Evolutionary conservation across 2,888 invertebrate genomes (phyloP).

Genomic region (Corythucha ciliata): DNA sequence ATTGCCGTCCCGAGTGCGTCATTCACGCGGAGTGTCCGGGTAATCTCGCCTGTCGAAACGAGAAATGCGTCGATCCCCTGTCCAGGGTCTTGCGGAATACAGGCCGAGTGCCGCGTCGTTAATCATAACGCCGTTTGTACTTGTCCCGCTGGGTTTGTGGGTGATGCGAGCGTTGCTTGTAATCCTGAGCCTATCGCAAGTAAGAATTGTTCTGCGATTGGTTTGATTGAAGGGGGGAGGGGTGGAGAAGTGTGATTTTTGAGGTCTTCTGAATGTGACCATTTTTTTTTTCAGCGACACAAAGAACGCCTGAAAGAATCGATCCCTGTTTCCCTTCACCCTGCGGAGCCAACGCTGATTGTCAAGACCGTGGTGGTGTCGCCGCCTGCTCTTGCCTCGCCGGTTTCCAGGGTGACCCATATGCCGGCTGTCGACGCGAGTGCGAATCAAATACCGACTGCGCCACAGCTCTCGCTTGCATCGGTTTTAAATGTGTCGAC

Average conservation of each 20-base stretch:
- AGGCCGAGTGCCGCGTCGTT: constrained; percentile 72
- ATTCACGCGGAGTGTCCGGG: constrained; percentile 72
- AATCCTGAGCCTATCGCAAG: constrained; percentile 40
- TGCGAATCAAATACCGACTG: constrained; percentile 74
- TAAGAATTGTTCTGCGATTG: too few relatives aligned
- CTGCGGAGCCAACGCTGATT: constrained; percentile 77
- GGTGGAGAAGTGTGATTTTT: not conserved
- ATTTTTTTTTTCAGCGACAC: constrained; percentile 46
- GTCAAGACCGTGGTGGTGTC: constrained; percentile 69
- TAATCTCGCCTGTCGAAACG: constrained; percentile 69
- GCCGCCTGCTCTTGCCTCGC: constrained; percentile 75
- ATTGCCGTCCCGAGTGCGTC: constrained; percentile 75
- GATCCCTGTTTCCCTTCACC: constrained; percentile 75
- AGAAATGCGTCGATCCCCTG: constrained; percentile 78
- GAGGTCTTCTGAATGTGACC: not conserved
- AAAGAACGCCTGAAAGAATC: constrained; percentile 51
- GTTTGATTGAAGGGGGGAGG: too few relatives aligned
- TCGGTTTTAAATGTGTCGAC: constrained; percentile 72
- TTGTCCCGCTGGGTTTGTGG: constrained; percentile 72
- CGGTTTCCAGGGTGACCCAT: constrained; percentile 74
- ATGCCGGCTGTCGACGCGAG: constrained; percentile 63
- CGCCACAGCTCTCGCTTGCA: constrained; percentile 60
- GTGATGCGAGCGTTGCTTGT: constrained; percentile 60
- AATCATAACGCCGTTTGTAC: constrained; percentile 73
- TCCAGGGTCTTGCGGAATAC: constrained; percentile 64